Conservation (phyloP, 2,888 invertebrate species). For the Dorcus hopei region DNA sequence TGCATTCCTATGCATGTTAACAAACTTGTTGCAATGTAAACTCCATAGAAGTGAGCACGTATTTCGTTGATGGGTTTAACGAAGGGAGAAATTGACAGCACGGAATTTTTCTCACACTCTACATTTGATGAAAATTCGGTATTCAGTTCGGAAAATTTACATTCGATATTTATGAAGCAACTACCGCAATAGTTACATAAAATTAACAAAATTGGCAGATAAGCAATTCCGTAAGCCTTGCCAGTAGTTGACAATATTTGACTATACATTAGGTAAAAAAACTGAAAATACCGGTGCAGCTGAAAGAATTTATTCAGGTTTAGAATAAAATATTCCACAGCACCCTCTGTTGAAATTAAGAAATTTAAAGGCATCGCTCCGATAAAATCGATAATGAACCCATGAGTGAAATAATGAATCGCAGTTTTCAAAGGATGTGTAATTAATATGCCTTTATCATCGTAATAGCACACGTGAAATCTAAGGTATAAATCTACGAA, state of each 20-base stretch:
- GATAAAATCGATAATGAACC: constrained; percentile 20
- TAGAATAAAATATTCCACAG: constrained; percentile 4
- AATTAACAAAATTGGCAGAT: constrained; percentile 12
- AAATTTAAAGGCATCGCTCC: constrained; percentile 15
- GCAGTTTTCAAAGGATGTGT: constrained; percentile 26
- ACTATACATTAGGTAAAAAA: constrained; percentile 3
- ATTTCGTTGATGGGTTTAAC: constrained; percentile 7
- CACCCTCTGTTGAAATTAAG: neutral
- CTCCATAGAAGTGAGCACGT: constrained; percentile 10
- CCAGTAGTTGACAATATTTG: constrained; percentile 8
- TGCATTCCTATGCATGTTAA: constrained; percentile 10
- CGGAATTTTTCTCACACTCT: constrained; percentile 3
- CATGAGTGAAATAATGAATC: constrained; percentile 18
- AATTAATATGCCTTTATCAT: constrained; percentile 19
- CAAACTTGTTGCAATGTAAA: constrained; percentile 11
- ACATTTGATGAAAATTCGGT: neutral
- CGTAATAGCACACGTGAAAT: constrained; percentile 26
- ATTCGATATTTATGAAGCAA: constrained; percentile 10
- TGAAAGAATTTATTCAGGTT: constrained; percentile 12
- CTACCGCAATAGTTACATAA: constrained; percentile 9
- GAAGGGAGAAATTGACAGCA: constrained; percentile 5
- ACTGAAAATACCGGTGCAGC: constrained; percentile 11
- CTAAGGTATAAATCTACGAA: constrained; percentile 24
- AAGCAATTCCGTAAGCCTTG: constrained; percentile 6
- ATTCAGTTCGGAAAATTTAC: neutral